Percentiles rank a stretch among this genome's conserved stretches.
phyloP scores from a whole-genome alignment of 2,797 vertebrate species.

The Coregonus suidteri region DNA sequence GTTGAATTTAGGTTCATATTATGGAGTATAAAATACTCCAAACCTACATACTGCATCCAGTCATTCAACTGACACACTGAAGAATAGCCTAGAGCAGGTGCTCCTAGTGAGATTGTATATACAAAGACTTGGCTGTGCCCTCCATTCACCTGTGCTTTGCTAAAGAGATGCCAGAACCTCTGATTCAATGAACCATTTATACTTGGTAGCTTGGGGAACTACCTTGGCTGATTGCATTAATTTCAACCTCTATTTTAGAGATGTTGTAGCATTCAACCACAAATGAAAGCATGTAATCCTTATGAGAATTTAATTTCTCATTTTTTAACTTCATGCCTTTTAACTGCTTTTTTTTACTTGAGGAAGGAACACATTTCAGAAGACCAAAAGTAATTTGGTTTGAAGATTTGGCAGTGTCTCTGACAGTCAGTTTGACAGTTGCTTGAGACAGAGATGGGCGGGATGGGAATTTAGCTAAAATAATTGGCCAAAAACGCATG shows the following conservation, averaged over 20 bases:
- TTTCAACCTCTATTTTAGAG: neutral
- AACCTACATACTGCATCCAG: neutral
- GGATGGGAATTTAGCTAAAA: conserved; percentile 46
- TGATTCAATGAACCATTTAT: conserved; percentile 64
- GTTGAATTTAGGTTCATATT: too few relatives aligned
- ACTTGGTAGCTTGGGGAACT: conserved; percentile 41
- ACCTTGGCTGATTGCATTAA: conserved; percentile 7
- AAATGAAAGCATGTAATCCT: neutral
- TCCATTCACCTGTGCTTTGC: conserved; percentile 60
- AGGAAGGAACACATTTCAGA: conserved; percentile 14
- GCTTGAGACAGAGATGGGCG: conserved; percentile 50
- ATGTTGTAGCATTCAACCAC: neutral
- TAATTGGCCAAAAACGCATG: conserved; percentile 52
- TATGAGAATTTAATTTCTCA: neutral
- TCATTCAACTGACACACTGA: conserved; percentile 38
- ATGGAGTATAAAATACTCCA: neutral
- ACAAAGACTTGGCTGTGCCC: conserved; percentile 67
- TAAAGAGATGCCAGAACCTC: conserved; percentile 62
- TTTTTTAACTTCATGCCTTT: neutral
- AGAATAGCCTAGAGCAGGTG: conserved; percentile 57
- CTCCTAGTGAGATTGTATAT: conserved; percentile 43
- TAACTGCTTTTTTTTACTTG: neutral
- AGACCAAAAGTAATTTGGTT: conserved; percentile 15
- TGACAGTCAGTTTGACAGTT: conserved; percentile 39
- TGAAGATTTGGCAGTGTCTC: conserved; percentile 18